Percentiles rank a stretch among this genome's conserved stretches.
phyloP scores from a whole-genome alignment of 1,140 invertebrate genomes.

The Bombus impatiens region DNA sequence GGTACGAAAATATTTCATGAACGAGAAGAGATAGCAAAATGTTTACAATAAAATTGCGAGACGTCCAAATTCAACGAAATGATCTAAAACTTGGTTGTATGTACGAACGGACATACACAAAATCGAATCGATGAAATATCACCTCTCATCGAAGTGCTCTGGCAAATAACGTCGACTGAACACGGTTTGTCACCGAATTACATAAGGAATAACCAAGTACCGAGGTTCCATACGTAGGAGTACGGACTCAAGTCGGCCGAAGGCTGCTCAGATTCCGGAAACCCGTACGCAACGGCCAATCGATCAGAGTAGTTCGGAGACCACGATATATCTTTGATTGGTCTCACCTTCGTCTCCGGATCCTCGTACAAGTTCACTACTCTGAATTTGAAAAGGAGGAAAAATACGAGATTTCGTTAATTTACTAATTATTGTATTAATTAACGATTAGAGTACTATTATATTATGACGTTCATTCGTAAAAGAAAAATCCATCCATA shows the following conservation, averaged over 20 bases:
- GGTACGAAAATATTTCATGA: too few species aligned
- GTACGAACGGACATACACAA: not conserved
- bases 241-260: slow-evolving; percentile 81
- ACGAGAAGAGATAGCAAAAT: too few species aligned
- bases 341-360: slow-evolving; percentile 85
- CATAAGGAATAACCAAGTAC: slow-evolving; percentile 79
- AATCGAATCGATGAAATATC: slow-evolving; percentile 10
- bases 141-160: not conserved
- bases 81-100: not conserved
- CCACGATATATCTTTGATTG: slow-evolving; percentile 93
- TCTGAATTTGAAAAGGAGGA: slow-evolving; percentile 53
- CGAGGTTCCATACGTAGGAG: slow-evolving; percentile 95
- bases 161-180: not conserved
- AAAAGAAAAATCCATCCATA: too few species aligned
- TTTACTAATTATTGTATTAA: not conserved
- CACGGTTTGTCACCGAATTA: not conserved
- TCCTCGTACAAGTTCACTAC: slow-evolving; percentile 82
- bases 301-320: slow-evolving; percentile 91
- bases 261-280: slow-evolving; percentile 87
- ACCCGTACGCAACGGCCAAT: slow-evolving; percentile 93
- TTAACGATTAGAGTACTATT: too few species aligned
- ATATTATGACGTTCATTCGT: too few species aligned
- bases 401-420: not conserved
- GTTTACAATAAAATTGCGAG: not conserved
- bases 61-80: not conserved